A percentile compares a stretch with the other conserved stretches of the same genome.
Conservation (phyloP, 2,888 invertebrate species). For the Rhodophaea formosa region DNA sequence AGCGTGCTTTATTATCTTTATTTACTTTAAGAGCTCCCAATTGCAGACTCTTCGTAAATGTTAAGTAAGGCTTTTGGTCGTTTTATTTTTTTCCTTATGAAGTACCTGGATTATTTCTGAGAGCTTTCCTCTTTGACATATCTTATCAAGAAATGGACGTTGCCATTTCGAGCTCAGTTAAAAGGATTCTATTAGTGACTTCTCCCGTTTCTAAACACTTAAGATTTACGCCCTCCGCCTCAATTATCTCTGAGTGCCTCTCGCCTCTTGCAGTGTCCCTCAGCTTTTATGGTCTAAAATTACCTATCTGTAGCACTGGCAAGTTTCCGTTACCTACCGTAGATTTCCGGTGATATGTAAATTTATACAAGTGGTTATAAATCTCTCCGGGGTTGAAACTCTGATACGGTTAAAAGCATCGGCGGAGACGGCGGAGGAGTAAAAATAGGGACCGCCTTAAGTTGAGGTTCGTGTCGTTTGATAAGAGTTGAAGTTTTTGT, state of each 20-base stretch:
- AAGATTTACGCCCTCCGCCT: constrained; percentile 39
- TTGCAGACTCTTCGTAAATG: constrained; percentile 42
- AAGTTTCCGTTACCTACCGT: constrained; percentile 68
- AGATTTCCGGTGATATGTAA: constrained; percentile 71
- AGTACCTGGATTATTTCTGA: background rate
- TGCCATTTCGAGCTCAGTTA: constrained; percentile 23
- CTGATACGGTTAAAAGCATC: constrained; percentile 76
- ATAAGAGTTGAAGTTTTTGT: constrained; percentile 78
- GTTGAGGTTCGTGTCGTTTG: constrained; percentile 75
- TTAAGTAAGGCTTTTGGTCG: constrained; percentile 12
- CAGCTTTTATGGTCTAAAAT: constrained; percentile 59
- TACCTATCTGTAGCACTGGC: constrained; percentile 54
- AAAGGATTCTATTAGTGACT: constrained; percentile 10
- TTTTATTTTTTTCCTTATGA: constrained; percentile 32
- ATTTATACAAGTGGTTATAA: constrained; percentile 70
- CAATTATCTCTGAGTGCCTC: constrained; percentile 49
- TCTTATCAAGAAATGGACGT: constrained; percentile 22
- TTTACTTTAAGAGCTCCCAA: constrained; percentile 49
- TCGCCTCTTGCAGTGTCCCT: constrained; percentile 49
- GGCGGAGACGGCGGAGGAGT: constrained; percentile 43
- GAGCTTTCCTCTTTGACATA: background rate
- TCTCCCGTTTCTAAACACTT: constrained; percentile 14
- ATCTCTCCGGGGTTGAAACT: constrained; percentile 59
- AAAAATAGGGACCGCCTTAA: constrained; percentile 73
- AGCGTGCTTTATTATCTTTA: constrained; percentile 50